A percentile compares a stretch with the other conserved stretches of the same genome.
phyloP scores from a whole-genome alignment of 1,140 invertebrate species.

The Alviniconcha marisindica region DNA sequence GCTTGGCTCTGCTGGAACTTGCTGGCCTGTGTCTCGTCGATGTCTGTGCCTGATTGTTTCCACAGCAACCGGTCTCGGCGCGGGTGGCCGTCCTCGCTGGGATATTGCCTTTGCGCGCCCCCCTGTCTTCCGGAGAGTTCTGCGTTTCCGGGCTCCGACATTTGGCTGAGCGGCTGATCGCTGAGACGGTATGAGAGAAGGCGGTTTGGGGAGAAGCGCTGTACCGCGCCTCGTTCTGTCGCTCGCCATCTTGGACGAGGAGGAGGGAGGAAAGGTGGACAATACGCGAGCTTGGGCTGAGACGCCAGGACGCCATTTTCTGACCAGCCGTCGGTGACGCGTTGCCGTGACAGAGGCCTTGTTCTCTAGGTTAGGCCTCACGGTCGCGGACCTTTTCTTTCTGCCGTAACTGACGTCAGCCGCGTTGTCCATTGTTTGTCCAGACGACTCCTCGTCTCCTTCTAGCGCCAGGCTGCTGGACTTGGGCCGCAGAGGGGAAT shows the following conservation, averaged over 20 bases:
- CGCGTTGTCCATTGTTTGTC: not conserved
- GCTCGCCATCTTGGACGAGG: not conserved
- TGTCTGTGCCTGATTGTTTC: not conserved
- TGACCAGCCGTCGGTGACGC: not conserved
- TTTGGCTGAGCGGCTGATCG: not conserved
- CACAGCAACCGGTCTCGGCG: not conserved
- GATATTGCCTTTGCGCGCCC: not conserved
- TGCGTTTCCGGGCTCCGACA: no score
- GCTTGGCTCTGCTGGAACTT: not conserved
- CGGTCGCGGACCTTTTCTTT: not conserved
- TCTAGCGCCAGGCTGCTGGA: not conserved
- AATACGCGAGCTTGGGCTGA: not conserved
- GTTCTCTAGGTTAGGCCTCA: not conserved
- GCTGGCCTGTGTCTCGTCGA: not conserved
- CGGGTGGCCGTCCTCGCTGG: not conserved
- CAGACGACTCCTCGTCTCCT: conserved; percentile 19
- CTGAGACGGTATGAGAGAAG: not conserved
- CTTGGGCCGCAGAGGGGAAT: no score
- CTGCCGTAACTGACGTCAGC: not conserved
- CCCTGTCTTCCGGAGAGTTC: not conserved
- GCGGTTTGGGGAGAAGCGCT: not conserved
- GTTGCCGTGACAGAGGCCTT: not conserved
- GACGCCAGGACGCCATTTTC: not conserved
- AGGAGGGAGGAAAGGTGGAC: not conserved
- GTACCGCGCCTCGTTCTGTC: not conserved